phyloP scores from a whole-genome alignment of 1,140 invertebrate species.

The Hormaphis cornu region DNA sequence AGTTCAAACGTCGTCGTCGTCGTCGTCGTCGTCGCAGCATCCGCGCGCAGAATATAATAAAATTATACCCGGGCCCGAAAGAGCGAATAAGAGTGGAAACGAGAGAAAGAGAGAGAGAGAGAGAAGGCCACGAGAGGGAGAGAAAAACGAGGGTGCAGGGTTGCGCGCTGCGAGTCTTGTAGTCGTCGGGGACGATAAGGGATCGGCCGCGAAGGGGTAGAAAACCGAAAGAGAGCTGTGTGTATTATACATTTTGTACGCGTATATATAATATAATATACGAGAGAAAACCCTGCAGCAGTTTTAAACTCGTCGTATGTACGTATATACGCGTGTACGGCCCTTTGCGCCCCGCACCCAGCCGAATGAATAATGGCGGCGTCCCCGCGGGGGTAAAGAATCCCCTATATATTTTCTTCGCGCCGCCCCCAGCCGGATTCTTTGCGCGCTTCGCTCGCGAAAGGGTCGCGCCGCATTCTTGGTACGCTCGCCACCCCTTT shows the following conservation, averaged over 20 bases:
- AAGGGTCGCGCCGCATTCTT: conserved; percentile 11
- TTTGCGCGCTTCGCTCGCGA: not conserved
- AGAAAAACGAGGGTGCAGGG: not conserved
- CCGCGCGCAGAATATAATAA: not conserved
- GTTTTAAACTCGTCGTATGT: too few relatives aligned
- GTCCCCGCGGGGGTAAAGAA: conserved; percentile 18
- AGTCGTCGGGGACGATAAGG: not conserved
- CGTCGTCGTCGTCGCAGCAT: not conserved
- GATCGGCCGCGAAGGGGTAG: not conserved
- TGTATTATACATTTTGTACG: too few relatives aligned
- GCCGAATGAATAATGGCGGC: conserved; percentile 19
- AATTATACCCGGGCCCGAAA: not conserved
- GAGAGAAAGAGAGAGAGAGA: not conserved
- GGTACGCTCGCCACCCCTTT: conserved; percentile 5
- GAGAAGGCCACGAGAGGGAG: not conserved
- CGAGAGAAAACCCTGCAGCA: too few relatives aligned
- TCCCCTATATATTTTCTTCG: conserved; percentile 27
- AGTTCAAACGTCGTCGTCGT: conserved; percentile 21
- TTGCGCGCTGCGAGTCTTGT: not conserved
- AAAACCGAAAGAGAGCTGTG: not conserved
- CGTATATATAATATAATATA: too few relatives aligned
- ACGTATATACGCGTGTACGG: not conserved
- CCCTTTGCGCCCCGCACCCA: not conserved
- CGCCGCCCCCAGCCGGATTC: conserved; percentile 12
- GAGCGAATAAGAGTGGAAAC: not conserved